Evolutionary conservation across 1,140 invertebrate genomes (phyloP).

Genomic region (Sipha flava): DNA sequence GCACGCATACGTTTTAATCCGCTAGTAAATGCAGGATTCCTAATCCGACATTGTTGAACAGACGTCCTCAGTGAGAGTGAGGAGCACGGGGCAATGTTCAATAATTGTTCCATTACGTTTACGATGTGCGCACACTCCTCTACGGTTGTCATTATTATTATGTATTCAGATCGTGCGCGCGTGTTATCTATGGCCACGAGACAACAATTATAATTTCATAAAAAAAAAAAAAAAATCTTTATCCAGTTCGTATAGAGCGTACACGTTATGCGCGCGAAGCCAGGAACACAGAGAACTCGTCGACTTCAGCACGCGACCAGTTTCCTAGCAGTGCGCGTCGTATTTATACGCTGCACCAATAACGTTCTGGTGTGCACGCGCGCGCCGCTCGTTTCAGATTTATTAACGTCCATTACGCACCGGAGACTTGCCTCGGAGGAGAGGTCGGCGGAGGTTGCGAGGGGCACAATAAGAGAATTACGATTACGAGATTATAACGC

Average conservation of each 20-base stretch:
- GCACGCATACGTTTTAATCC: too few relatives aligned
- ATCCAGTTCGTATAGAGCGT: too few relatives aligned
- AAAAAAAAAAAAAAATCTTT: background rate
- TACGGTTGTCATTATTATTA: too few relatives aligned
- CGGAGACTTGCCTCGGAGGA: background rate
- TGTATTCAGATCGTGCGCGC: background rate
- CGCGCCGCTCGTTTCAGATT: background rate
- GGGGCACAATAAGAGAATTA: background rate
- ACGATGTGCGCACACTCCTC: too few relatives aligned
- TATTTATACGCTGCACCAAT: background rate
- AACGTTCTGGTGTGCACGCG: background rate
- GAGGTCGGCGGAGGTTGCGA: background rate
- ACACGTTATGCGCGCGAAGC: too few relatives aligned
- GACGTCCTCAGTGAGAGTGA: background rate
- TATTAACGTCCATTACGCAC: slow-evolving; percentile 18
- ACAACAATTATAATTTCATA: background rate
- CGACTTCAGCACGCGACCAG: background rate
- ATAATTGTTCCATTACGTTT: too few relatives aligned
- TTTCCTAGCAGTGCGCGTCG: background rate
- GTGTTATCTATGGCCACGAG: background rate
- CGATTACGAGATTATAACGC: slow-evolving; percentile 3
- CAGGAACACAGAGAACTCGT: too few relatives aligned
- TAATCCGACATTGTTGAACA: background rate
- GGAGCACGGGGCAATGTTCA: too few relatives aligned
- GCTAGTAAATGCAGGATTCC: too few relatives aligned